Conservation (phyloP, 2,888 invertebrate species). For the Drosophila antonietae region DNA sequence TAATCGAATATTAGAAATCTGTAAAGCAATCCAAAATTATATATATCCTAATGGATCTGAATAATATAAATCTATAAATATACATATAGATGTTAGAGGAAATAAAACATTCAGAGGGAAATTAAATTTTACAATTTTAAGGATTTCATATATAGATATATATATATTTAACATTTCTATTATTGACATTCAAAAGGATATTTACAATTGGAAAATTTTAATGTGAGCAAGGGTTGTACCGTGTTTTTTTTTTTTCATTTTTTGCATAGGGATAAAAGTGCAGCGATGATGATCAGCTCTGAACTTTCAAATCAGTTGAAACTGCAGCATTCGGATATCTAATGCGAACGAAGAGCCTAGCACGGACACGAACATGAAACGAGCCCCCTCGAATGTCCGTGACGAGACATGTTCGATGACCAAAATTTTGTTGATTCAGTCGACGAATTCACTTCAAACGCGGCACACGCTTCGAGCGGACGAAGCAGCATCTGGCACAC, state of each 20-base stretch:
- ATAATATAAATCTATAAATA: too few species aligned
- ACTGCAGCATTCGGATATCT: background rate
- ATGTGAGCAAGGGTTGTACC: too few species aligned
- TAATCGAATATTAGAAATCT: too few species aligned
- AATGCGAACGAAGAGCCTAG: background rate
- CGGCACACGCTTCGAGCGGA: conserved; percentile 64
- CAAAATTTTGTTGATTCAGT: conserved; percentile 51
- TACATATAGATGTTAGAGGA: too few species aligned
- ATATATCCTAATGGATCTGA: too few species aligned
- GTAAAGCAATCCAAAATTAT: too few species aligned
- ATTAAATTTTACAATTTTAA: too few species aligned
- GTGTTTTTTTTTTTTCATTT: too few species aligned
- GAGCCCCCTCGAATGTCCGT: conserved; percentile 1
- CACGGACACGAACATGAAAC: background rate
- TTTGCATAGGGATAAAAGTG: background rate
- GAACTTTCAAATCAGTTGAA: background rate
- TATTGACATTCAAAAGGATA: background rate
- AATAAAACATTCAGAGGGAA: too few species aligned
- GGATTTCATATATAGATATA: too few species aligned
- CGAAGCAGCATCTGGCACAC: conserved; percentile 18
- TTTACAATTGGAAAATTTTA: background rate
- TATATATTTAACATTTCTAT: background rate
- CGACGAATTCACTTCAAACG: conserved; percentile 64
- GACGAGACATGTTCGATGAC: conserved; percentile 28
- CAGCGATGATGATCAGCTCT: background rate